Evolutionary conservation across 2,113 vertebrate genomes (phyloP), one percentile per base, ranked within the genome.

Genomic region (Piaya cayana): DNA sequence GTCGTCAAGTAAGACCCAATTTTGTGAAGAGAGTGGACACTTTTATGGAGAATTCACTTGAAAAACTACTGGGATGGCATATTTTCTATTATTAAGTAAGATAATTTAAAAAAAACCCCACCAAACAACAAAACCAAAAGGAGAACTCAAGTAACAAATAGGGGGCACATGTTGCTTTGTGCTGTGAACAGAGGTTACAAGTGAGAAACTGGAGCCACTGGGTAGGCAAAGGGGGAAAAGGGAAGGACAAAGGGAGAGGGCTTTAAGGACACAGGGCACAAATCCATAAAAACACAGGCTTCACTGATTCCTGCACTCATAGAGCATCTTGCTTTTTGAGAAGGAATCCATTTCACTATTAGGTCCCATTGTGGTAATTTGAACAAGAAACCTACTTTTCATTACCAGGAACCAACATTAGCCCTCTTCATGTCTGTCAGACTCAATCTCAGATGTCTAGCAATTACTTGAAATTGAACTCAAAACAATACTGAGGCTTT

Each of bases 401-500:
- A 88, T 83, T 94, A 81, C 68, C 86, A 22, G 69, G 69, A 69
- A 43, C 90, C 47, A 76, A 47, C 55, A 88, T 74, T 87, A 88
- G 69, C 72, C 76, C 64, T 84, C 82, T 94, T 94, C 74, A 70
- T 32, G 45, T 97, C 77, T 95, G 68, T 92, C 88, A 90, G 67
- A 89, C 76, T 87, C 55, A 74, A 52, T 95, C 77, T 94, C 72
- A 80, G 74, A 82, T 86, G 75, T 86, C 91, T 88, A 92, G 67
- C 81, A 93, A 92, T 94, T 94, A 95, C 87, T 85, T 85, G 74
- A 96, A 83, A 93, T 71, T 93, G 82, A 96, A 91, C 82, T 92
- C 85, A 80, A 93, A 95, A 97, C 83, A 90, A 90, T 79, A 72
- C 21, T 7, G 39, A 65, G 92, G 67, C 58, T 95, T 97, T 91